A percentile compares a stretch with the other conserved stretches of the same genome.
phyloP scores from a whole-genome alignment of 2,888 invertebrate species.

The Noctua comes region DNA sequence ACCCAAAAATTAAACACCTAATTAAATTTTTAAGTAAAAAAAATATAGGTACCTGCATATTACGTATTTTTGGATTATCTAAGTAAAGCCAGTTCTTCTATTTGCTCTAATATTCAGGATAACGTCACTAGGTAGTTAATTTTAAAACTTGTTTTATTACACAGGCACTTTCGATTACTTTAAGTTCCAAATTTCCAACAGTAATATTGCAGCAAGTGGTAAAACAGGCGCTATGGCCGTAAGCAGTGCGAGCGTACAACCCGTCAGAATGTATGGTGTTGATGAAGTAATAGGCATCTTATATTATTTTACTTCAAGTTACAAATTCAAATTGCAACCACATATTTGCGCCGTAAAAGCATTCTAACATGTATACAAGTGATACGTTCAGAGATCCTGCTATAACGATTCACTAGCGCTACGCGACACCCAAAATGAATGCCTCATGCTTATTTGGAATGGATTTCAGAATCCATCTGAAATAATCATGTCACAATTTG shows the following conservation, averaged over 20 bases:
- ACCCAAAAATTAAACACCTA: neutral
- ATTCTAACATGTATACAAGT: neutral
- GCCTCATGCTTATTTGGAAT: neutral
- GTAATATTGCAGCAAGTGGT: slow-evolving; percentile 1
- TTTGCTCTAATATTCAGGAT: slow-evolving; percentile 2
- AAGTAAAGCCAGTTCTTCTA: neutral
- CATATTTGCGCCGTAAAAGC: neutral
- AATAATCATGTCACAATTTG: no score
- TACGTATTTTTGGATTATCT: neutral
- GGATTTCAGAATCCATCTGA: no score
- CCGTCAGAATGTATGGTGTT: no score
- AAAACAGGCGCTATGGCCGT: neutral
- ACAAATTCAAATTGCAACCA: neutral
- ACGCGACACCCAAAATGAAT: neutral
- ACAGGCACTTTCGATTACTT: neutral
- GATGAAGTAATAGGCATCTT: slow-evolving; percentile 1
- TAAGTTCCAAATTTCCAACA: neutral
- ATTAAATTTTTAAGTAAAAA: neutral
- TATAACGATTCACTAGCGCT: neutral
- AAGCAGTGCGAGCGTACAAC: slow-evolving; percentile 32
- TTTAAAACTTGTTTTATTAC: neutral
- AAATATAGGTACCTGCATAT: neutral
- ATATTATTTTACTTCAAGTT: neutral
- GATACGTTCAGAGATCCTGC: neutral
- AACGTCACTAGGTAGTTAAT: neutral